These are phyloP conservation scores for Caradrina clavipalpis DNA, from an alignment of 2,888 invertebrate species.

Conservation along the genomic window DNA sequence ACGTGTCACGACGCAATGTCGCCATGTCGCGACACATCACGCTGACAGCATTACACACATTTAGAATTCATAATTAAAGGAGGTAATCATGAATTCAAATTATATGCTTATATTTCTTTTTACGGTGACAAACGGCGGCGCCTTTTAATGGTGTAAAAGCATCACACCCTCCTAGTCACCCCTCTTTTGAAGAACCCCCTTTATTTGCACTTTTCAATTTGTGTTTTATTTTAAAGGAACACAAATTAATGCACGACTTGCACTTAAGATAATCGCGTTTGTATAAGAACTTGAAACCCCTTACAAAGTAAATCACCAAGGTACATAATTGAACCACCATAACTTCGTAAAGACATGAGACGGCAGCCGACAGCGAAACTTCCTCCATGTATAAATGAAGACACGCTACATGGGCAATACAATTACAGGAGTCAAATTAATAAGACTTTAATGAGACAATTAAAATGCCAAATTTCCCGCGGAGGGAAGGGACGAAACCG, in stretches of 20 bases:
- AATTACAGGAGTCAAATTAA: constrained; percentile 72
- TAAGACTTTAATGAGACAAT: constrained; percentile 78
- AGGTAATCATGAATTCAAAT: constrained; percentile 35
- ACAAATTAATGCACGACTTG: constrained; percentile 17
- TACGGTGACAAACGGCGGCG: too few relatives aligned
- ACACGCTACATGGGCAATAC: constrained; percentile 50
- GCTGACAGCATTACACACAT: constrained; percentile 44
- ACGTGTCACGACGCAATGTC: constrained; percentile 20
- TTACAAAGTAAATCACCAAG: constrained; percentile 19
- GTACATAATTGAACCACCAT: constrained; percentile 47
- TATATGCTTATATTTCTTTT: neutral
- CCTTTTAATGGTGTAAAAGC: too few relatives aligned
- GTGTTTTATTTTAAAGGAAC: too few relatives aligned
- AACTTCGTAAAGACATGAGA: constrained; percentile 42
- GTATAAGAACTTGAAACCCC: constrained; percentile 22
- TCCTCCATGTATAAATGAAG: constrained; percentile 47
- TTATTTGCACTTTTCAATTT: too few relatives aligned
- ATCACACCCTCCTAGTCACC: too few relatives aligned
- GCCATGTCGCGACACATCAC: constrained; percentile 12
- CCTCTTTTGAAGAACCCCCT: too few relatives aligned
- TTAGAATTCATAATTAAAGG: constrained; percentile 45
- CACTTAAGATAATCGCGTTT: constrained; percentile 9
- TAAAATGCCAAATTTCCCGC: constrained; percentile 75
- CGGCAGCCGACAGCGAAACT: constrained; percentile 36
- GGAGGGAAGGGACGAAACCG: constrained; percentile 72